Evolutionary conservation across 1,140 invertebrate species (phyloP).

Genomic region (Globodera ellingtonae): DNA sequence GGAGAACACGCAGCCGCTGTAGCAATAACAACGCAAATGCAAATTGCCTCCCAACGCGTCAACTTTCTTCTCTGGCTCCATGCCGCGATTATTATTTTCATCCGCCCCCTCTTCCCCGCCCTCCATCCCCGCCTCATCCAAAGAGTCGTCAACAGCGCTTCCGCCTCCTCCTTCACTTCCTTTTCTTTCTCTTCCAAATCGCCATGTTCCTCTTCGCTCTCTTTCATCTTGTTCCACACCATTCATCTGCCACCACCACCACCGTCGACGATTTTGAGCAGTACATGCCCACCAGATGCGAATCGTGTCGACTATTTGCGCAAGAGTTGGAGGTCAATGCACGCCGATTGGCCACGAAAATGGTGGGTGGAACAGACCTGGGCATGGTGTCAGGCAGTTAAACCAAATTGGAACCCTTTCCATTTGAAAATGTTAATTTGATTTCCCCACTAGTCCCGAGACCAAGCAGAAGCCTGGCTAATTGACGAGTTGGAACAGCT

Average conservation of each 20-base stretch:
- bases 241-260: background rate
- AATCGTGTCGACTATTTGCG: constrained; percentile 40
- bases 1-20: constrained; percentile 1
- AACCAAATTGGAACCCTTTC: too few relatives aligned
- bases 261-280: constrained; percentile 8
- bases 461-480: constrained; percentile 46
- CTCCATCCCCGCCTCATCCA: background rate
- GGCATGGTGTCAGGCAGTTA: too few relatives aligned
- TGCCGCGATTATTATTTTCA: background rate
- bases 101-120: background rate
- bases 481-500: constrained; percentile 53
- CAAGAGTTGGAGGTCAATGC: constrained; percentile 40
- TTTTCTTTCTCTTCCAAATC: background rate
- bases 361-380: constrained; percentile 24
- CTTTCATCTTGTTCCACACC: background rate
- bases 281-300: constrained; percentile 55
- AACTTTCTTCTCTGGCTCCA: background rate
- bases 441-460: constrained; percentile 32
- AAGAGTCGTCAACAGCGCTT: background rate
- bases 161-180: background rate
- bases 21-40: background rate
- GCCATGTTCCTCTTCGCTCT: constrained; percentile 8
- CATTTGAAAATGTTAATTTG: background rate
- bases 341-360: constrained; percentile 33
- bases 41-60: background rate